A percentile compares a stretch with the other conserved stretches of the same genome.
phyloP scores from a whole-genome alignment of 2,888 invertebrate genomes.

The Noctua pronuba region DNA sequence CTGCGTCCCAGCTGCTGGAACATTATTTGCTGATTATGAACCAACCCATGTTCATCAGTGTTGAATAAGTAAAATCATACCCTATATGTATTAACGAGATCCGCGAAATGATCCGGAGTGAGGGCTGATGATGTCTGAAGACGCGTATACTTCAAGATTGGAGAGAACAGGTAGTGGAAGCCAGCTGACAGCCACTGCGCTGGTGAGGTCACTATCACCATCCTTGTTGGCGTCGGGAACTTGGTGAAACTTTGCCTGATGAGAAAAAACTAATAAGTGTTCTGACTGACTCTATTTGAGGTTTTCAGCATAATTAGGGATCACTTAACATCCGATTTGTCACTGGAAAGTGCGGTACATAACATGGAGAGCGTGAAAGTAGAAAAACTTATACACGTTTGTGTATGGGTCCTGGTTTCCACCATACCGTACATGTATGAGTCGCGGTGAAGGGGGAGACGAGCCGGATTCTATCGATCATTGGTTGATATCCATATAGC shows the following conservation, averaged over 20 bases:
- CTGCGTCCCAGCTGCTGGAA: background rate
- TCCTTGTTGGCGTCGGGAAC: slow-evolving; percentile 74
- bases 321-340: background rate
- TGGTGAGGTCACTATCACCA: slow-evolving; percentile 72
- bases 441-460: background rate
- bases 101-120: slow-evolving; percentile 69
- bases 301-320: background rate
- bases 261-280: background rate
- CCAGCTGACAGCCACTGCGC: slow-evolving; percentile 79
- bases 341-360: background rate
- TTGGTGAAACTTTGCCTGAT: slow-evolving; percentile 64
- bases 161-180: slow-evolving; percentile 66
- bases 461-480: background rate
- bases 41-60: background rate
- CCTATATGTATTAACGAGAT: slow-evolving; percentile 76
- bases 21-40: background rate
- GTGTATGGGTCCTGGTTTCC: background rate
- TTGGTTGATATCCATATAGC: background rate
- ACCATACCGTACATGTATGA: background rate
- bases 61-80: slow-evolving; percentile 53
- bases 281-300: background rate
- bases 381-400: background rate
- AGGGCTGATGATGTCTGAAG: slow-evolving; percentile 72
- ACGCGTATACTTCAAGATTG: slow-evolving; percentile 73
- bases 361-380: background rate